Evolutionary conservation across 2,113 vertebrate species (phyloP), one percentile per base, ranked within the genome.

Genomic region (Pardalotus punctatus): DNA sequence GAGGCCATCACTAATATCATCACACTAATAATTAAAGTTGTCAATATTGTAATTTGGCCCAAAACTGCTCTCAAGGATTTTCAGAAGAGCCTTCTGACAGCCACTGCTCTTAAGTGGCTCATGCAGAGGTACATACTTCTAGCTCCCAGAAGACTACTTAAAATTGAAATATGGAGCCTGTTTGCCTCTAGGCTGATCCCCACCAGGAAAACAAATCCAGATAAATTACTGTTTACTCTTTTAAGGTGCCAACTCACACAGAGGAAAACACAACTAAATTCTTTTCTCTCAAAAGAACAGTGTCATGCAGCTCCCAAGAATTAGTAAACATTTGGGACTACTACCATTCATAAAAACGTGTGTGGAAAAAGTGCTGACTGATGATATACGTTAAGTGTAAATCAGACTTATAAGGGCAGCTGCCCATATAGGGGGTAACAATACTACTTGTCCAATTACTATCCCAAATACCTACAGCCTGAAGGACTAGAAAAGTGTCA

Each of bases 371-470:
- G 4, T 12, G 5, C 11, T 64, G 43, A 64, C 8, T 62, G 9
- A 74, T 24, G 2, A 38, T 11, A 65, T 1, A 1, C 12, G 17
- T 29, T 24, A 61, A 36, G 4, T 3, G 2, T 35, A 69, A 50
- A 57, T 11, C 0, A 60, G 23, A 71, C 3, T 72, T 12, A 2
- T 5, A 31, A 51, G 4, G 14, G 14, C 29, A 64, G 28, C 11
- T 66, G 51, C 22, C 54, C 11, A 66, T 12, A 17, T 0, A 47
- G 21, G 8, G 6, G 2, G 6, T 22, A 62, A 25, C 16, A 53
- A 17, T 12, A 51, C 9, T 14, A 54, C 11, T 5, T 22, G 5
- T 47, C 8, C 17, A 56, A 23, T 3, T 51, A 58, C 21, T 79
- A 56, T 24, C 45, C 9, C 38, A 62, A 66, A 66, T 21, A 48